Evolutionary conservation across 2,888 invertebrate species (phyloP).

Genomic region (Phortica magna): DNA sequence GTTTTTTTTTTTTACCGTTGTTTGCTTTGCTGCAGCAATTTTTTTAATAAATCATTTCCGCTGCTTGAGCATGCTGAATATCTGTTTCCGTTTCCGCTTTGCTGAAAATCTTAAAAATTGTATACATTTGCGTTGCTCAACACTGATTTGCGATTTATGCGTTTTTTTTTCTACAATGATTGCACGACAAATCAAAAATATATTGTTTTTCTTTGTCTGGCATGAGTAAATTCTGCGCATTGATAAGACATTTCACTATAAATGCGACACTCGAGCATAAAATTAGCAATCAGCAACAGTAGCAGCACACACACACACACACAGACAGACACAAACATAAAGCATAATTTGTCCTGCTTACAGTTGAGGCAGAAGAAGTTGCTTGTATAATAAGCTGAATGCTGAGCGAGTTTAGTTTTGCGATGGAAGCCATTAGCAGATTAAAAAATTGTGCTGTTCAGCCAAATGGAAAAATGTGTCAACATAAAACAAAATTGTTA

Average conservation of each 20-base stretch:
- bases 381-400: not conserved
- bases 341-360: not conserved
- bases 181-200: not conserved
- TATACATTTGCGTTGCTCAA: not conserved
- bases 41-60: constrained; percentile 72
- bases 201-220: not conserved
- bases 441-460: constrained; percentile 48
- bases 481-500: constrained; percentile 31
- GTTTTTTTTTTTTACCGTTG: constrained; percentile 43
- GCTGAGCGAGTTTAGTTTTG: not conserved
- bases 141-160: not conserved
- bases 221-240: constrained; percentile 30
- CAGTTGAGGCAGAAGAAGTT: not conserved
- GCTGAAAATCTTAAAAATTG: constrained; percentile 19
- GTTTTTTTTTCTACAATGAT: not conserved
- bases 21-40: constrained; percentile 48
- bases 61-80: constrained; percentile 61
- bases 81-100: constrained; percentile 58
- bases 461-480: constrained; percentile 51
- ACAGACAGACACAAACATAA: not conserved
- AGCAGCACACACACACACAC: not conserved
- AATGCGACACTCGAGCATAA: constrained; percentile 44
- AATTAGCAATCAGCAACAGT: constrained; percentile 43
- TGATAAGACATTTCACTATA: constrained; percentile 51
- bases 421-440: constrained; percentile 60